Percentiles rank a stretch among this genome's conserved stretches.
These are phyloP conservation scores for Chelonia mydas DNA, from an alignment of 2,797 vertebrate genomes.

Conservation along the genomic window DNA sequence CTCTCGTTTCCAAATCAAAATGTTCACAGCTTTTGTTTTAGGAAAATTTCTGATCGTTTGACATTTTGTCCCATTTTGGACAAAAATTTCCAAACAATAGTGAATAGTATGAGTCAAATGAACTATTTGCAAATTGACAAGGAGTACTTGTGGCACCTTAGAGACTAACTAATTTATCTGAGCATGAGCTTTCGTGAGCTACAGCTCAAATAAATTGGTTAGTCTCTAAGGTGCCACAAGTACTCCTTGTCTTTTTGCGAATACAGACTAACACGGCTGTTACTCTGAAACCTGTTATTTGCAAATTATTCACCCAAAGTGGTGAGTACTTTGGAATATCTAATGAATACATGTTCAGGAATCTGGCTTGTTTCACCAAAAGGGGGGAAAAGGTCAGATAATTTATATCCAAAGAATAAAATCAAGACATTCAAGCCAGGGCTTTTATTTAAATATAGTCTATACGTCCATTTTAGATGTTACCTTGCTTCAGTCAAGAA, in stretches of 20 bases:
- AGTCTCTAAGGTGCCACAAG: too few species aligned
- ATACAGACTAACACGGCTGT: too few species aligned
- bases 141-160: too few species aligned
- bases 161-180: too few species aligned
- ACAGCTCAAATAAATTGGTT: too few species aligned
- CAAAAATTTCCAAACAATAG: neutral
- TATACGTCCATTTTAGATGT: constrained; percentile 39
- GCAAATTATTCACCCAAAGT: neutral
- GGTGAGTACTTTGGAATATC: neutral
- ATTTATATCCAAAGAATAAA: neutral
- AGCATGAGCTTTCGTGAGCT: too few species aligned
- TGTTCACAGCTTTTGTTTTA: neutral
- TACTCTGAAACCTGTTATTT: too few species aligned
- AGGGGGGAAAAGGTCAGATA: neutral
- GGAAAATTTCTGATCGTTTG: neutral
- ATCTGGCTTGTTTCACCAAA: neutral
- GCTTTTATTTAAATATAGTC: constrained; percentile 10
- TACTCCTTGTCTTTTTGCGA: too few species aligned
- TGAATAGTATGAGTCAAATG: neutral
- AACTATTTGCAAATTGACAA: neutral
- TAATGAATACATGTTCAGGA: neutral
- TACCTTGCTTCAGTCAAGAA: constrained; percentile 21
- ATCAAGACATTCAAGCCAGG: constrained; percentile 12
- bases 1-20: neutral
- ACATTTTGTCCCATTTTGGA: neutral